Conservation (phyloP, 2,888 invertebrate genomes). For the Rhaphigaster nebulosa region DNA sequence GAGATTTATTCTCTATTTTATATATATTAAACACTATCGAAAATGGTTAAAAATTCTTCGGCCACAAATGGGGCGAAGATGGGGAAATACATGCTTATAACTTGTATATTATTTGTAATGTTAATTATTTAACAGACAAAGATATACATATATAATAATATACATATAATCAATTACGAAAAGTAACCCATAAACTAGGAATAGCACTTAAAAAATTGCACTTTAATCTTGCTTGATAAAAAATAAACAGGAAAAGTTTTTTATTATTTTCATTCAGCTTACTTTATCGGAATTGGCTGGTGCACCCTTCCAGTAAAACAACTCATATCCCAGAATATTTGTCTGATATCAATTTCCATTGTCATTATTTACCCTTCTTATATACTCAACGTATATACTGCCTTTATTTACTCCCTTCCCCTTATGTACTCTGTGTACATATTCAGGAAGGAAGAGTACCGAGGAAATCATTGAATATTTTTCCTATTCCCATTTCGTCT, state of each 20-base stretch:
- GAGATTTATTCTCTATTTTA: too few relatives aligned
- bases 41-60: too few relatives aligned
- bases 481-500: background rate
- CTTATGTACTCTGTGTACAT: background rate
- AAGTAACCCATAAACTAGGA: background rate
- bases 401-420: background rate
- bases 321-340: slow-evolving; percentile 32
- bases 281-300: background rate
- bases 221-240: background rate
- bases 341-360: background rate
- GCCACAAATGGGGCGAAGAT: too few relatives aligned
- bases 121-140: too few relatives aligned
- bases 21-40: too few relatives aligned
- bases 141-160: too few relatives aligned
- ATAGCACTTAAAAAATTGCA: background rate
- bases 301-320: background rate
- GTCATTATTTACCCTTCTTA: background rate
- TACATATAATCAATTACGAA: background rate
- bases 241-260: background rate
- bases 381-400: background rate
- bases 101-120: too few relatives aligned
- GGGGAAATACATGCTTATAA: too few relatives aligned
- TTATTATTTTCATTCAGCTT: background rate
- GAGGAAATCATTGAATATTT: slow-evolving; percentile 3
- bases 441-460: background rate